Conservation (phyloP, 1,140 invertebrate species). For the Drosophila carrolli region DNA sequence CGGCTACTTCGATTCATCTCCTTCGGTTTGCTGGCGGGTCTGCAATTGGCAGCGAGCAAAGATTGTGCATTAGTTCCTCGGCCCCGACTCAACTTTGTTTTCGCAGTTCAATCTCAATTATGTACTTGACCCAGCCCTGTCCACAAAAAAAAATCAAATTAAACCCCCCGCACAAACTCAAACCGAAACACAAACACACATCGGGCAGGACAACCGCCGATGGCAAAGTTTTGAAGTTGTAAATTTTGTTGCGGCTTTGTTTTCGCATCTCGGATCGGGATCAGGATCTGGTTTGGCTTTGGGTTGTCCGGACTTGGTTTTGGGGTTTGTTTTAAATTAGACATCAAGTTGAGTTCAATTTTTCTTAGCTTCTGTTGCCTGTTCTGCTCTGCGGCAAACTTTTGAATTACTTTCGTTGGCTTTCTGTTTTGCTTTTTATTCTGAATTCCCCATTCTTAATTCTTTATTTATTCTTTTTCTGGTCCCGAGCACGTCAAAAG, state of each 20-base stretch:
- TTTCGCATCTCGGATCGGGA: constrained; percentile 57
- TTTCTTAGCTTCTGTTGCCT: constrained; percentile 62
- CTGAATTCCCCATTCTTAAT: constrained; percentile 5
- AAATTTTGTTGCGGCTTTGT: constrained; percentile 75
- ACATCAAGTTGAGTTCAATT: constrained; percentile 71
- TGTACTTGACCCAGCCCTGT: constrained; percentile 31
- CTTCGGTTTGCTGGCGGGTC: constrained; percentile 36
- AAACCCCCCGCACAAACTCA: constrained; percentile 7
- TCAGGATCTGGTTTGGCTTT: constrained; percentile 28
- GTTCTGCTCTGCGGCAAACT: constrained; percentile 66
- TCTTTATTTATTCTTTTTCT: constrained; percentile 17
- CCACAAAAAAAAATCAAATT: not conserved
- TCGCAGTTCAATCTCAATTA: constrained; percentile 71
- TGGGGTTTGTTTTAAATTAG: constrained; percentile 75
- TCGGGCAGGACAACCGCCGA: constrained; percentile 16
- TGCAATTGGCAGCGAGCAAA: constrained; percentile 49
- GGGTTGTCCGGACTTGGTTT: constrained; percentile 38
- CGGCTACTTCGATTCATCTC: constrained; percentile 66
- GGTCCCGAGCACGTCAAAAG: constrained; percentile 16
- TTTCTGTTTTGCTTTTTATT: constrained; percentile 37
- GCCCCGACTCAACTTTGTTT: constrained; percentile 44
- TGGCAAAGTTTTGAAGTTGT: constrained; percentile 65
- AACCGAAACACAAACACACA: constrained; percentile 17
- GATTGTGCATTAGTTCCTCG: constrained; percentile 54
- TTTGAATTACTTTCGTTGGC: constrained; percentile 66